Evolutionary conservation across 2,113 vertebrate genomes (phyloP).

Genomic region (Pelvicachromis taeniatus): DNA sequence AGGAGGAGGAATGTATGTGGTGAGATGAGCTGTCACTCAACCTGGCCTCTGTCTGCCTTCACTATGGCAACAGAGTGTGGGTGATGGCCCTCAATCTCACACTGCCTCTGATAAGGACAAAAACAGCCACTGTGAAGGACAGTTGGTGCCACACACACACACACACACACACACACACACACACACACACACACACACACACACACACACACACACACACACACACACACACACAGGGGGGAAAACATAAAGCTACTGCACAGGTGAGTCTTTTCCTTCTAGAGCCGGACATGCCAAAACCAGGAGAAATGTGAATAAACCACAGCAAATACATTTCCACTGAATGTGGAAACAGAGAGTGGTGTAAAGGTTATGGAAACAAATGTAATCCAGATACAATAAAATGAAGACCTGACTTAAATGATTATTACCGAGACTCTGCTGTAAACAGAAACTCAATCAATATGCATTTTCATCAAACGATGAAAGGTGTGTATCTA

Average conservation of each 20-base stretch:
- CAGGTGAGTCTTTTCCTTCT: neutral
- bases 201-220: too few species aligned
- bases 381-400: neutral
- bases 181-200: neutral
- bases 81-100: conserved; percentile 55
- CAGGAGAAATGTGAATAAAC: neutral
- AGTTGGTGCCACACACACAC: neutral
- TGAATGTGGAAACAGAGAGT: neutral
- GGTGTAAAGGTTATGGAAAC: neutral
- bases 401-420: neutral
- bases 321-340: neutral
- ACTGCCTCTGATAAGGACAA: conserved; percentile 37
- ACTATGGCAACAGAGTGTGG: conserved; percentile 57
- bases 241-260: neutral
- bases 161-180: neutral
- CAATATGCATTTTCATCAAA: neutral
- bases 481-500: neutral
- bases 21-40: conserved; percentile 59
- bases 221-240: neutral
- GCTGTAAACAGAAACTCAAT: neutral
- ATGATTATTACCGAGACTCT: neutral
- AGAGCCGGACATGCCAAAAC: neutral
- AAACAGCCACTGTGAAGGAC: conserved; percentile 35
- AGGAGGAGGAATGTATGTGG: conserved; percentile 11
- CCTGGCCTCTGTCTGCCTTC: conserved; percentile 34